Base-by-base conservation (phyloP, 2,113 vertebrate species). In the Campylomormyrus tamandua region DNA sequence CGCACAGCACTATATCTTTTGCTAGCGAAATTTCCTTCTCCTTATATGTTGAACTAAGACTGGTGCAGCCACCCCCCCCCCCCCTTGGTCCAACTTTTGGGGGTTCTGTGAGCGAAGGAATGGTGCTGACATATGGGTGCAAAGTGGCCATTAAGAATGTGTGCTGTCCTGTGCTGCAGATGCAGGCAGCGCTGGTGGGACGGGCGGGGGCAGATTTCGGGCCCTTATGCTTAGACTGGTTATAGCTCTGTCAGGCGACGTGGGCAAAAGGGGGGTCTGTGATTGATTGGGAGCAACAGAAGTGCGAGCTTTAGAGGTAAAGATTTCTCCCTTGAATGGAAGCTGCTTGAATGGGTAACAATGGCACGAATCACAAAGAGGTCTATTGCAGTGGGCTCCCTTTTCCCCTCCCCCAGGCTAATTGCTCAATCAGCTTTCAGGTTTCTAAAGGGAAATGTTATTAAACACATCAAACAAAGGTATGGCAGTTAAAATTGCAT, bases 261-360 rank as follows among this genome's bases (percentile, higher is more conserved):
- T 19, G n/a, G 74, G 53, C 52, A 31, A 53, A 89, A 87, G 83
- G 88, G 49, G 70, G 19, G 31, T 13, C 83, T 17, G 66, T 89
- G 89, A 91, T 90, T 90, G 87, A 90, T 90, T 88, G 90, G 77
- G 89, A 91, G 90, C 89, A 90, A 62, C 74, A 90, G 87, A 85
- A 56, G 77, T 90, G 58, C 56, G 66, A 48, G 77, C 83, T 90
- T 90, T 39, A 70, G 83, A 17, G 56, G 87, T 86, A 80, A 58
- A 77, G 85, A 52, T 35, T 89, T 87, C 88, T 35, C 56, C 56
- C 31, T 66, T 88, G 87, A 90, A 91, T 89, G 27, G 83, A 58
- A 58, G 87, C 39, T 15, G 46, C 13, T 17, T 89, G 83, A 91
- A 90, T 87, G 83, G 66, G 52, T 80, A 24, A 90, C 83, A 87